A percentile compares a stretch with the other conserved stretches of the same genome.
These are phyloP conservation scores for Gymnothorax reevesii DNA, from an alignment of 2,797 vertebrate species.

Conservation along the genomic window DNA sequence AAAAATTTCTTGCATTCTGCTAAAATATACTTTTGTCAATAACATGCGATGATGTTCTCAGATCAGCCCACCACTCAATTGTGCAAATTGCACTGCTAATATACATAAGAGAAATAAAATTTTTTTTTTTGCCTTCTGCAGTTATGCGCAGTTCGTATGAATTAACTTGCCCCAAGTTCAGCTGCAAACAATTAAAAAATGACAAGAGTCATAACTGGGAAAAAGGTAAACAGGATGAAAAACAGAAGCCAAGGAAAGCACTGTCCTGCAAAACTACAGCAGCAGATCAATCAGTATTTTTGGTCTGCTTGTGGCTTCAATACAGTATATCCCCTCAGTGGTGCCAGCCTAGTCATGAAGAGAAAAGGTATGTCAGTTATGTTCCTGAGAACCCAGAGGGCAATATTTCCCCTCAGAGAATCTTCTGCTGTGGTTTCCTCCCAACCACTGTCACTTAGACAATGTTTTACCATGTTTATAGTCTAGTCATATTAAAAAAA, in stretches of 20 bases:
- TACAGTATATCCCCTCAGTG: neutral
- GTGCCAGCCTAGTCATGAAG: neutral
- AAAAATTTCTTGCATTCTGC: too few species aligned
- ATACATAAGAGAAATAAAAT: too few species aligned
- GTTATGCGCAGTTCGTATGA: too few species aligned
- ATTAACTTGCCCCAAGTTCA: too few species aligned
- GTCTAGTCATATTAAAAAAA: neutral
- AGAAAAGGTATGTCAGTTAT: neutral
- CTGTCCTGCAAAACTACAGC: neutral
- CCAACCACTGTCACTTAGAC: neutral
- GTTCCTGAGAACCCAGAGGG: neutral
- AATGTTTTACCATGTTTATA: neutral
- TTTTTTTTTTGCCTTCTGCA: too few species aligned
- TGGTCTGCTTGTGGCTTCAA: neutral
- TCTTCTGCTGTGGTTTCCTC: neutral
- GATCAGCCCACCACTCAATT: too few species aligned
- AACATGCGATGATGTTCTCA: too few species aligned
- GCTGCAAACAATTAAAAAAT: neutral
- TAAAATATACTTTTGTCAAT: too few species aligned
- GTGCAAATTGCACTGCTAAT: too few species aligned
- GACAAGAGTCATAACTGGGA: neutral
- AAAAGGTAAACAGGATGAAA: neutral
- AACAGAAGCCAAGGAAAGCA: neutral
- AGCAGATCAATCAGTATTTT: neutral
- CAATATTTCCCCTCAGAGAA: neutral